Evolutionary conservation across 2,888 invertebrate species (phyloP).

Genomic region (Eucera pruinosa): DNA sequence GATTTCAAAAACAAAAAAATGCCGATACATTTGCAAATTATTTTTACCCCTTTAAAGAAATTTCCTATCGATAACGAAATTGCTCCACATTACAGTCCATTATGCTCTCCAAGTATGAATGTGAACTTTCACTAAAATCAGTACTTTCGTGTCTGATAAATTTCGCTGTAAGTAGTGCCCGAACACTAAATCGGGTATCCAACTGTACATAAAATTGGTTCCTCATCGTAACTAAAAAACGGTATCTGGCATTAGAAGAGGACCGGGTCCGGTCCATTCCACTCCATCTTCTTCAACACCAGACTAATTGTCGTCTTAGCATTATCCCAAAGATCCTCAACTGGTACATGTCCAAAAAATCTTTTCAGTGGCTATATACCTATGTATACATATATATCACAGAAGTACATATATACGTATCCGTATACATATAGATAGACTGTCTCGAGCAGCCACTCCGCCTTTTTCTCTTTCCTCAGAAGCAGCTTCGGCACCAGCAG

Average conservation of each 20-base stretch:
- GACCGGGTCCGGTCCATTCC: background rate
- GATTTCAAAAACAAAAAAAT: no score
- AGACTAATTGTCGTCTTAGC: conserved; percentile 54
- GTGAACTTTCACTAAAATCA: no score
- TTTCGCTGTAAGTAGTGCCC: no score
- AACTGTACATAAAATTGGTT: no score
- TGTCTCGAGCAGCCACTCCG: conserved; percentile 83
- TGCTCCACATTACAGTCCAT: no score
- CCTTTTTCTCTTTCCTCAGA: conserved; percentile 70
- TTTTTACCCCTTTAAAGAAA: no score
- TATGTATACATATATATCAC: conserved; percentile 7
- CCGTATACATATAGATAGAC: conserved; percentile 45
- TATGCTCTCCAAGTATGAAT: no score
- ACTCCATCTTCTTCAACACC: conserved; percentile 24
- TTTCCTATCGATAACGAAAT: no score
- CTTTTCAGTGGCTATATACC: conserved; percentile 38
- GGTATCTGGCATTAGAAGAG: background rate
- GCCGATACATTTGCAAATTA: no score
- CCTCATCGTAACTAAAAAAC: background rate
- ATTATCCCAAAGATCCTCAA: conserved; percentile 36
- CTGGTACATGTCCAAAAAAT: conserved; percentile 53
- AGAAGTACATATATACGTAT: background rate
- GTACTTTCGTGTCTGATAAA: no score
- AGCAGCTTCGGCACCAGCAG: conserved; percentile 57
- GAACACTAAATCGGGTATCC: no score